Evolutionary conservation across 2,888 invertebrate species (phyloP).

Genomic region (Spisula subtruncata): DNA sequence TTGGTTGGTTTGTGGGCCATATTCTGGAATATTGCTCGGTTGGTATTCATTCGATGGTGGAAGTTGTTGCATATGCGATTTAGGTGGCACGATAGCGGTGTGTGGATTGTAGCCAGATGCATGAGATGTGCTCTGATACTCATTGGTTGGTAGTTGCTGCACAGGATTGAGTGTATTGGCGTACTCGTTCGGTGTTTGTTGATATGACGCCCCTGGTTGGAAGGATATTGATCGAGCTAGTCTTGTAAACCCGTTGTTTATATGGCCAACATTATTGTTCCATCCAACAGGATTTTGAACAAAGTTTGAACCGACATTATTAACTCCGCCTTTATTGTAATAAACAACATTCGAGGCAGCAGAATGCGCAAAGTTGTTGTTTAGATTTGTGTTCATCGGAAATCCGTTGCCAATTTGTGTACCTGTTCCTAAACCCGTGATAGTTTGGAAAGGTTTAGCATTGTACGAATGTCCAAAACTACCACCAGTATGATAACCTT

Average conservation of each 20-base stretch:
- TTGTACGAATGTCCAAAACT: too few species aligned
- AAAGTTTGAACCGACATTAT: slow-evolving; percentile 24
- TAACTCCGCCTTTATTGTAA: background rate
- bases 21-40: background rate
- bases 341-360: background rate
- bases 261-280: slow-evolving; percentile 33
- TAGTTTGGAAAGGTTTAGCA: background rate
- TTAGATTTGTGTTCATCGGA: background rate
- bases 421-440: background rate
- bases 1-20: background rate
- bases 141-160: background rate
- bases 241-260: slow-evolving; percentile 28
- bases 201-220: slow-evolving; percentile 1
- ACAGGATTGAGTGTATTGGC: background rate
- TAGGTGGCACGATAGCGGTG: background rate
- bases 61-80: background rate
- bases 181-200: slow-evolving; percentile 19
- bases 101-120: background rate
- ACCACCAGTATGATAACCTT: background rate
- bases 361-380: background rate
- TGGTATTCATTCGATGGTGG: background rate
- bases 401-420: background rate
- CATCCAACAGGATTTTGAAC: slow-evolving; percentile 29
- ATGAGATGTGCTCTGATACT: background rate
- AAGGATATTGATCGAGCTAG: slow-evolving; percentile 25